These are phyloP conservation scores for Tadarida brasiliensis DNA, from an alignment of 2,797 vertebrate species.

Conservation along the genomic window DNA sequence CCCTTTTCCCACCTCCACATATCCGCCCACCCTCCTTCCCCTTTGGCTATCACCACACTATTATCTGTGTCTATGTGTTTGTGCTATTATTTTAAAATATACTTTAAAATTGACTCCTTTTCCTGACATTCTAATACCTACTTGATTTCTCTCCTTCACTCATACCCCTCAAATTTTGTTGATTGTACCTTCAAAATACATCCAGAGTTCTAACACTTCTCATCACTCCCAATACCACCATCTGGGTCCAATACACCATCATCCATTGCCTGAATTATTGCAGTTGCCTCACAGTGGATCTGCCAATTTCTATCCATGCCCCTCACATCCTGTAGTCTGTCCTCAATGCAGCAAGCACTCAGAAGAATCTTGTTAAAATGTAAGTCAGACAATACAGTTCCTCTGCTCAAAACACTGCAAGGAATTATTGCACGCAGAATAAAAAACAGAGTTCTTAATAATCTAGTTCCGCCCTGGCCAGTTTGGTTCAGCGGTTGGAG, in stretches of 20 bases:
- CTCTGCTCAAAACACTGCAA: background rate
- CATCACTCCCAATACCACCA: background rate
- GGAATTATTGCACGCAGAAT: slow-evolving; percentile 28
- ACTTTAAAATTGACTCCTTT: background rate
- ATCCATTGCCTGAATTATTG: background rate
- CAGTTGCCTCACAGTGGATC: background rate
- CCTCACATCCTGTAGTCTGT: background rate
- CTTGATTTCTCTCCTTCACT: background rate
- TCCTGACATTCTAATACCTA: background rate
- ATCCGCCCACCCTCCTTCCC: background rate
- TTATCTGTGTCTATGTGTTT: background rate
- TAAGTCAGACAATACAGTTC: background rate
- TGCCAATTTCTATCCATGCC: background rate
- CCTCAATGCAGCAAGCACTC: background rate
- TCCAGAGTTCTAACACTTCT: background rate
- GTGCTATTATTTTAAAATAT: background rate
- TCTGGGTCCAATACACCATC: background rate
- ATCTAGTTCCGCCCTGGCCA: no score
- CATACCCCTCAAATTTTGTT: background rate
- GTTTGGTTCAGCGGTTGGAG: no score
- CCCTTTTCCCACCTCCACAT: background rate
- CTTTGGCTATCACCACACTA: background rate
- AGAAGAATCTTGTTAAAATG: slow-evolving; percentile 7
- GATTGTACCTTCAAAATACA: background rate
- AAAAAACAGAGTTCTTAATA: slow-evolving; percentile 51